These are phyloP conservation scores for Pachycephus smyrnensis DNA, from an alignment of 2,888 invertebrate genomes.

Conservation along the genomic window DNA sequence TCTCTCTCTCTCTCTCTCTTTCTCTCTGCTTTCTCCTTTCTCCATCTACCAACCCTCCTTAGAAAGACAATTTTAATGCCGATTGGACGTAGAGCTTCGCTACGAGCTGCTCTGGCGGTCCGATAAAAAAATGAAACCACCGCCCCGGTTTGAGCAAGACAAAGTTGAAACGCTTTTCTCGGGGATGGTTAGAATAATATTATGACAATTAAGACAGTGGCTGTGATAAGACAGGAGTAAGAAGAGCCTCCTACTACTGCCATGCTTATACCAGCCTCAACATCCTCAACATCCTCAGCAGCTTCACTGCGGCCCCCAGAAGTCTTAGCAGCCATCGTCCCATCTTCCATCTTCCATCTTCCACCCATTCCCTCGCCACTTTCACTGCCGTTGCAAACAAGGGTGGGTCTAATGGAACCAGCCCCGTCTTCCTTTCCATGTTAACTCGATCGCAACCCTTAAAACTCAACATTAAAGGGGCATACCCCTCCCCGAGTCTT, in stretches of 20 bases:
- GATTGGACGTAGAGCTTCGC: background rate
- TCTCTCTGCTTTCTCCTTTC: background rate
- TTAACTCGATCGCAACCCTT: conserved; percentile 13
- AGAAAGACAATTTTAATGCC: background rate
- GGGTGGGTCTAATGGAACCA: conserved; percentile 15
- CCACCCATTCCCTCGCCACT: background rate
- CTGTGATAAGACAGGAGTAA: conserved; percentile 13
- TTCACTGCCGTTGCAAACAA: conserved; percentile 10
- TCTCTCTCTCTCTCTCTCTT: conserved; percentile 16
- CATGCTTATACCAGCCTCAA: no score
- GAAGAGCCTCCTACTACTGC: background rate
- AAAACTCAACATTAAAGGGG: conserved; percentile 10
- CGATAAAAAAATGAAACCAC: conserved; percentile 8
- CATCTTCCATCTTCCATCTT: background rate
- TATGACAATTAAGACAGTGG: conserved; percentile 25
- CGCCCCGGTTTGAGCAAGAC: background rate
- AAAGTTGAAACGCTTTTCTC: background rate
- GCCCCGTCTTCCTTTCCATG: conserved; percentile 11
- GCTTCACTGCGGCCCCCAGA: background rate
- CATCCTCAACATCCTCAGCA: no score
- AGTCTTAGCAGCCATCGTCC: background rate
- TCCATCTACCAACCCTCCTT: background rate
- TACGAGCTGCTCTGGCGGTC: background rate
- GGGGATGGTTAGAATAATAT: conserved; percentile 15
- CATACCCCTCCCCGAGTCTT: background rate